phyloP scores from a whole-genome alignment of 2,113 vertebrate species.

The Ifrita kowaldi region DNA sequence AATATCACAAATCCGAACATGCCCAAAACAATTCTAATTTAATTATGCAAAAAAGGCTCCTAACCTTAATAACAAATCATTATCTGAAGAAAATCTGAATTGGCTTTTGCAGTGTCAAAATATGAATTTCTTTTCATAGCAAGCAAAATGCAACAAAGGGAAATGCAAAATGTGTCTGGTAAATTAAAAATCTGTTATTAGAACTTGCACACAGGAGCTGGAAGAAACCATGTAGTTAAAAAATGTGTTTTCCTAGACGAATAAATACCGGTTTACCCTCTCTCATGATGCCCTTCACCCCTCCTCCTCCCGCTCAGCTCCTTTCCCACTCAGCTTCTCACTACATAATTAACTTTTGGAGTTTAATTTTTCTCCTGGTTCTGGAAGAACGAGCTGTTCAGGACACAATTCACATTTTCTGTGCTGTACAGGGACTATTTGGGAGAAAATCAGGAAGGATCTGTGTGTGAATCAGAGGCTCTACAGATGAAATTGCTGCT shows the following conservation, averaged over 20 bases:
- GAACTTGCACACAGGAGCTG: neutral
- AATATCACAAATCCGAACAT: neutral
- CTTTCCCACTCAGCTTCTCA: neutral
- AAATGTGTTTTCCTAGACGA: neutral
- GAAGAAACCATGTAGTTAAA: neutral
- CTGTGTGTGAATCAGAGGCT: neutral
- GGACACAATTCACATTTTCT: neutral
- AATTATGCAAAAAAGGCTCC: neutral
- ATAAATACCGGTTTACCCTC: neutral
- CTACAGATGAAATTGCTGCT: neutral
- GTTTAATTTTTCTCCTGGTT: neutral
- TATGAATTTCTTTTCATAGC: neutral
- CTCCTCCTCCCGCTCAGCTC: neutral
- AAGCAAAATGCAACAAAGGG: neutral
- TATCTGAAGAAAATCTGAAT: neutral
- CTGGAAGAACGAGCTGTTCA: neutral
- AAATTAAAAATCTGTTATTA: constrained; percentile 5
- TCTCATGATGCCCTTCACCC: neutral
- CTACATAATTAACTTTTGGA: neutral
- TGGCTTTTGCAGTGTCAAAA: neutral
- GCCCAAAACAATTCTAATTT: neutral
- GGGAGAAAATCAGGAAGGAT: neutral
- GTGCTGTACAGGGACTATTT: fast-evolving
- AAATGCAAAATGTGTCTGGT: neutral
- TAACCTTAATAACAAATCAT: neutral